Percentiles rank a stretch among this genome's conserved stretches.
These are phyloP conservation scores for Macropodus opercularis DNA, from an alignment of 2,797 vertebrate genomes.

Conservation along the genomic window DNA sequence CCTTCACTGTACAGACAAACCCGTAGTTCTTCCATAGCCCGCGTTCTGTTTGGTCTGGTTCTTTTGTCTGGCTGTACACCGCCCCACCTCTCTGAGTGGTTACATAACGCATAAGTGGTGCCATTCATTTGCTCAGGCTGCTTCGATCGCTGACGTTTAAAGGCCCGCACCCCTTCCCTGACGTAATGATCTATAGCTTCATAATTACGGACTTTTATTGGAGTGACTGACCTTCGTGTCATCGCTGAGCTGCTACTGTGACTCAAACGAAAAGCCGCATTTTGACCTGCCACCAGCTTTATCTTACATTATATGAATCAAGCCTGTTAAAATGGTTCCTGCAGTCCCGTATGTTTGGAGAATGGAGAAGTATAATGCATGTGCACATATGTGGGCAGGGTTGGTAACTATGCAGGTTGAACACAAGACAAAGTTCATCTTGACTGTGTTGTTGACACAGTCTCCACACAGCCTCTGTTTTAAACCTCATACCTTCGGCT, in stretches of 20 bases:
- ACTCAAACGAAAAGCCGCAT: slow-evolving; percentile 15
- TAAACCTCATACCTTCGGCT: too few relatives aligned
- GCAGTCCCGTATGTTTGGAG: slow-evolving; percentile 14
- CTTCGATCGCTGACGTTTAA: slow-evolving; percentile 52
- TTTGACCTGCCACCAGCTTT: slow-evolving; percentile 28
- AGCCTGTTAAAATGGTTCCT: slow-evolving; percentile 27
- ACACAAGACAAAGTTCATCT: too few relatives aligned
- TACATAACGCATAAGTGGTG: slow-evolving; percentile 55
- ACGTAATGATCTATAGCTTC: slow-evolving; percentile 47
- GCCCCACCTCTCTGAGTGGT: slow-evolving; percentile 41
- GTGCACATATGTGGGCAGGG: too few relatives aligned
- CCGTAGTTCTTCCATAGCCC: not conserved
- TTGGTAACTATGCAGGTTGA: too few relatives aligned
- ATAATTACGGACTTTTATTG: slow-evolving; percentile 28
- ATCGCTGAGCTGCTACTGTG: slow-evolving; percentile 2
- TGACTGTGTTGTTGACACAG: too few relatives aligned
- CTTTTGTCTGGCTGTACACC: slow-evolving; percentile 17
- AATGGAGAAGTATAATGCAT: not conserved
- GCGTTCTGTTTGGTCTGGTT: slow-evolving; percentile 39
- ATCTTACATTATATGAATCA: slow-evolving; percentile 8
- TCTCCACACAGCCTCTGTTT: too few relatives aligned
- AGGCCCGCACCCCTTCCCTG: slow-evolving; percentile 30
- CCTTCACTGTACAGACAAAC: slow-evolving; percentile 18
- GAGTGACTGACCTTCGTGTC: slow-evolving; percentile 39
- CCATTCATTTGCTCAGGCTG: slow-evolving; percentile 42